phyloP scores from a whole-genome alignment of 1,140 invertebrate species.

The Brachystomella parvula region DNA sequence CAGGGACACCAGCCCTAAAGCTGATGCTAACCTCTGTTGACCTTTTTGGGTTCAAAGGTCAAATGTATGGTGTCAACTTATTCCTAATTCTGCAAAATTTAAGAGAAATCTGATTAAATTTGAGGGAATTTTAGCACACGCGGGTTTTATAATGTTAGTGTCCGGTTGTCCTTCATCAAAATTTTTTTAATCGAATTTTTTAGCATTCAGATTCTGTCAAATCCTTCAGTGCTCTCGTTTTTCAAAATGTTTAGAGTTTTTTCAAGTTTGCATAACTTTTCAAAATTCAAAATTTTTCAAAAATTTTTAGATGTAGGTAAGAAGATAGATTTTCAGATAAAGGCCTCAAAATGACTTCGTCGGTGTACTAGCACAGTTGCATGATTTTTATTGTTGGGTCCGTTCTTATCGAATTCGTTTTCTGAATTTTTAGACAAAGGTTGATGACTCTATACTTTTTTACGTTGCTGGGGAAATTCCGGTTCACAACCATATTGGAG shows the following conservation, averaged over 20 bases:
- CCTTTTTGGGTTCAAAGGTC: slow-evolving; percentile 64
- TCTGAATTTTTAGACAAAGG: slow-evolving; percentile 55
- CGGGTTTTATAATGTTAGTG: too few species aligned
- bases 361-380: too few species aligned
- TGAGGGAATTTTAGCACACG: too few species aligned
- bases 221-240: too few species aligned
- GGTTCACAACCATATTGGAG: slow-evolving; percentile 71
- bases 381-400: not conserved
- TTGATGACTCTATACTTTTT: slow-evolving; percentile 76
- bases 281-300: slow-evolving; percentile 7
- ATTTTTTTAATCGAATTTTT: too few species aligned
- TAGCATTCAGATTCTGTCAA: too few species aligned
- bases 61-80: too few species aligned
- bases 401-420: not conserved
- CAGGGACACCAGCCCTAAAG: slow-evolving; percentile 55
- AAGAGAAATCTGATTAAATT: too few species aligned
- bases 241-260: too few species aligned
- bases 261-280: not conserved
- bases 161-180: too few species aligned
- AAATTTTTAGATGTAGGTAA: not conserved
- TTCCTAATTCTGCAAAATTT: too few species aligned
- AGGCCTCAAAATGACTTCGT: not conserved
- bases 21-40: too few species aligned
- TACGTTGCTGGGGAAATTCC: slow-evolving; percentile 79
- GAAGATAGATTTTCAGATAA: not conserved